phyloP scores from a whole-genome alignment of 2,888 invertebrate genomes.

The Nipponacmea schrenckii region DNA sequence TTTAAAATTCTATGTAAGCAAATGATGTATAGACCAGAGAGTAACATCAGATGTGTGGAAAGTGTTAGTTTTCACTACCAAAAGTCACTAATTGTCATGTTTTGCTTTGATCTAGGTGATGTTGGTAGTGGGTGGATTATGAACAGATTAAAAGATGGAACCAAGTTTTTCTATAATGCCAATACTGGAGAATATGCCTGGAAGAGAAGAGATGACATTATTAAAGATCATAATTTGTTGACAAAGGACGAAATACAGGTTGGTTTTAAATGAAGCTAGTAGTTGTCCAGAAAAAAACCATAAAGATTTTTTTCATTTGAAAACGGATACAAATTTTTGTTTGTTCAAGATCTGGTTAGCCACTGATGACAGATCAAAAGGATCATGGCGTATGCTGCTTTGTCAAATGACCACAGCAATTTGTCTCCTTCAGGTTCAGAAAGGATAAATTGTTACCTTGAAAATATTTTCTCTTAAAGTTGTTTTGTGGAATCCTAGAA shows the following conservation, averaged over 20 bases:
- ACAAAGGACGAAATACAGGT: slow-evolving; percentile 66
- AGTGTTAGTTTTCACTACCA: not conserved
- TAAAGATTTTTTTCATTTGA: too few relatives aligned
- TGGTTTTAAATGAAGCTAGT: not conserved
- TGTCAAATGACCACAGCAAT: too few relatives aligned
- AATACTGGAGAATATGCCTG: slow-evolving; percentile 56
- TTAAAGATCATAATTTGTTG: slow-evolving; percentile 61
- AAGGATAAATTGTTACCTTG: too few relatives aligned
- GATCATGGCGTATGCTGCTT: too few relatives aligned
- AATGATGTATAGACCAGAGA: not conserved
- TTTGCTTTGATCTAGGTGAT: slow-evolving; percentile 40
- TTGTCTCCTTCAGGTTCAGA: too few relatives aligned
- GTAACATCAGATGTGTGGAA: not conserved
- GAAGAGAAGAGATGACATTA: slow-evolving; percentile 54
- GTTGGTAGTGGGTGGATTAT: slow-evolving; percentile 67
- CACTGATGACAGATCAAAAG: too few relatives aligned
- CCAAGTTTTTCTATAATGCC: slow-evolving; percentile 65
- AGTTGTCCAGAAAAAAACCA: too few relatives aligned
- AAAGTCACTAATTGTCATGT: not conserved
- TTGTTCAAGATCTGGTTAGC: too few relatives aligned
- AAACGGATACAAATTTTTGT: too few relatives aligned
- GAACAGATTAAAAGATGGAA: slow-evolving; percentile 57
- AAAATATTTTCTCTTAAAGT: too few relatives aligned
- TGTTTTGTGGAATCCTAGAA: too few relatives aligned
- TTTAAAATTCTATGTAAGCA: too few relatives aligned